Evolutionary conservation across 2,797 vertebrate species (phyloP), one percentile per base, ranked within the genome.

Genomic region (Varecia variegata): DNA sequence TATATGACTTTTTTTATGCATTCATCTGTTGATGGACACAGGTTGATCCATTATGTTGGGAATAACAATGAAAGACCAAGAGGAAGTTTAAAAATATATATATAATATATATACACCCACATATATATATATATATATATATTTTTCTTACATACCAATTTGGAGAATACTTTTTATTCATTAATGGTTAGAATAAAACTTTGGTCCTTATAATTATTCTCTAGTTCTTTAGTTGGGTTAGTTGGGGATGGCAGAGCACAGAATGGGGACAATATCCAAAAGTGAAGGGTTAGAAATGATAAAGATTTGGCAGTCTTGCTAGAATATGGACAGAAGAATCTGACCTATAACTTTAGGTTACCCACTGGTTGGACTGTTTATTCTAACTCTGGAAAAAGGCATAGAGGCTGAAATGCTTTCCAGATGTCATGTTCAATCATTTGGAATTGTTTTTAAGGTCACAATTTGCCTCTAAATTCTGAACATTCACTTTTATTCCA

Each of bases 401-500:
- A 3, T 60, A 50, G 71, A 52, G 7, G 52, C 2, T 15, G 11
- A 45, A 30, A 20, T 88, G 4, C 30, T 85, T 94, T 58, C 32
- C 13, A 45, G 35, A 74, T 56, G 1, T 17, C 30, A 65, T 60
- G 6, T 30, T 52, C 25, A 82, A 15, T 83, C 86, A 58, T 90
- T 80, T 96, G 8, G 8, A 88, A 67, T 45, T 95, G 11, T 76
- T 89, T 90, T 88, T 79, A 71, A 95, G 45, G n/a, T 1, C 12
- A 91, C 97, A 62, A 60, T 65, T 0, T 81, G 4, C 50, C 95
- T 93, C 58, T 47, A 87, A 90, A 91, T 94, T 85, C 68, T 65
- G 58, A 90, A 71, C 5, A n/a, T 77, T 93, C 12, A 60, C 7
- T 43, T 91, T 94, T 52, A 76, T 38, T 95, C 14, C 30, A 67